Evolutionary conservation across 2,797 vertebrate genomes (phyloP).

Genomic region (Lindbergichthys nudifrons): DNA sequence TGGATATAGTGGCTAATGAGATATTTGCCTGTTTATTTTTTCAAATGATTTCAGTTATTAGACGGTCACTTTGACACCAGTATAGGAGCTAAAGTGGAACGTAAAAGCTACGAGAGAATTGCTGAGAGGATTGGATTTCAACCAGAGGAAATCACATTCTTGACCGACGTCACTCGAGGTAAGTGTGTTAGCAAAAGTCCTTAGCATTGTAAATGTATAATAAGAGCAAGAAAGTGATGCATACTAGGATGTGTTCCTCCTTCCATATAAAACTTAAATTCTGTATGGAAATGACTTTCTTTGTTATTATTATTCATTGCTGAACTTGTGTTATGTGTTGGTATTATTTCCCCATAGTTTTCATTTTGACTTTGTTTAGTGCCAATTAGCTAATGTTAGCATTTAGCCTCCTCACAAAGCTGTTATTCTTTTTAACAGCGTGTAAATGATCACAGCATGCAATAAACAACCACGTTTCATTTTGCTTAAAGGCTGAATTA

Average conservation of each 20-base stretch:
- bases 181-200: neutral
- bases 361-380: too few species aligned
- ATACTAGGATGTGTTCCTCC: too few species aligned
- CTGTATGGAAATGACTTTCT: too few species aligned
- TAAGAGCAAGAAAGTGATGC: too few species aligned
- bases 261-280: too few species aligned
- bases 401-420: neutral
- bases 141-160: slow-evolving; percentile 93
- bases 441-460: too few species aligned
- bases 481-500: neutral
- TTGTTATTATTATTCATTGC: too few species aligned
- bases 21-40: neutral
- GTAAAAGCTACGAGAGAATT: slow-evolving; percentile 94
- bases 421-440: neutral
- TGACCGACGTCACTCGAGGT: slow-evolving; percentile 93
- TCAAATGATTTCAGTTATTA: slow-evolving; percentile 85
- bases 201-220: neutral
- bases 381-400: neutral
- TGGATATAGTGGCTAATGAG: neutral
- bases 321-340: too few species aligned
- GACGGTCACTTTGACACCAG: slow-evolving; percentile 97
- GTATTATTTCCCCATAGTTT: too few species aligned
- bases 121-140: slow-evolving; percentile 90
- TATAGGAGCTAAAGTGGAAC: slow-evolving; percentile 93
- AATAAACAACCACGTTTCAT: neutral